phyloP scores from a whole-genome alignment of 2,888 invertebrate genomes.

The Prenolepis imparis region DNA sequence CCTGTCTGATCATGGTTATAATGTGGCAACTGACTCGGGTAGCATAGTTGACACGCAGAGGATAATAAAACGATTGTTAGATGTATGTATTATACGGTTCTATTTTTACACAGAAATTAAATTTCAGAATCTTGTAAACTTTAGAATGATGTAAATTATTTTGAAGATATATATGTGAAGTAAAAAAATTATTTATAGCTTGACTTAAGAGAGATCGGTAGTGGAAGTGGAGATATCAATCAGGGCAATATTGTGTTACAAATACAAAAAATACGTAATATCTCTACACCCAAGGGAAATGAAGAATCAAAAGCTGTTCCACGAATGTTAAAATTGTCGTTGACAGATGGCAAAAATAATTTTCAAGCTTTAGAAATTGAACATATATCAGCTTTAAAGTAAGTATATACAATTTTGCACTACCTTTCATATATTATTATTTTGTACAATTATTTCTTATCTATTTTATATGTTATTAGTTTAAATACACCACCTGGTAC shows the following conservation, averaged over 20 bases:
- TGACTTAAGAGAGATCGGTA: slow-evolving; percentile 94
- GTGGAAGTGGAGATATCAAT: slow-evolving; percentile 85
- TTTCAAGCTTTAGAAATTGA: slow-evolving; percentile 93
- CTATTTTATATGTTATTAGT: slow-evolving; percentile 82
- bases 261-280: slow-evolving; percentile 95
- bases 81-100: slow-evolving; percentile 88
- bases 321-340: slow-evolving; percentile 93
- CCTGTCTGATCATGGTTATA: slow-evolving; percentile 91
- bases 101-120: not conserved
- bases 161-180: not conserved
- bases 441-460: not conserved
- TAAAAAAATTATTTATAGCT: slow-evolving; percentile 85
- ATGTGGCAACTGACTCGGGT: slow-evolving; percentile 90
- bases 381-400: slow-evolving; percentile 89
- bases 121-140: not conserved
- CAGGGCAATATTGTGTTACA: slow-evolving; percentile 90
- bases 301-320: slow-evolving; percentile 94
- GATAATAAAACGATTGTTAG: slow-evolving; percentile 90
- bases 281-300: slow-evolving; percentile 96
- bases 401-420: slow-evolving; percentile 23
- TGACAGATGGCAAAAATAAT: slow-evolving; percentile 94
- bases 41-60: slow-evolving; percentile 89
- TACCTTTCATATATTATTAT: not conserved
- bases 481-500: slow-evolving; percentile 96
- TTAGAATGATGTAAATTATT: not conserved